These are phyloP conservation scores for Porites divaricata DNA, from an alignment of 92 coral and sea anemone species.

Conservation along the genomic window DNA sequence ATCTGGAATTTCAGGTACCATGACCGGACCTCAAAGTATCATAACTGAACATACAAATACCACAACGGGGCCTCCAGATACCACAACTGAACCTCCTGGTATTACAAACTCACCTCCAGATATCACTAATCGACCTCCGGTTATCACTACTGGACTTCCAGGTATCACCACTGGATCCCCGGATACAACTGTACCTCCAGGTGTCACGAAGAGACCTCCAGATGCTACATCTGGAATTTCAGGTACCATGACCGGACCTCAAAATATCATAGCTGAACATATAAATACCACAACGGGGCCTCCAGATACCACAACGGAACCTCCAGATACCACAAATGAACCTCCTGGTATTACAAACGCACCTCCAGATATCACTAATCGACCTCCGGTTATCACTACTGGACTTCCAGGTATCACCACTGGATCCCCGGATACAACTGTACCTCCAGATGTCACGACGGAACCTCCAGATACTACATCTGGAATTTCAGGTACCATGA, in stretches of 20 bases:
- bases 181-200: background rate
- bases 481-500: too few species aligned
- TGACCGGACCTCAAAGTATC: background rate
- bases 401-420: too few species aligned
- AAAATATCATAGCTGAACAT: background rate
- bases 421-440: too few species aligned
- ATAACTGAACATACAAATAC: background rate
- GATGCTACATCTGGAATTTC: background rate
- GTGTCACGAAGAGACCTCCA: background rate
- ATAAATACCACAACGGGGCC: background rate
- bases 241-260: constrained; percentile 10
- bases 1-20: background rate
- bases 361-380: too few species aligned
- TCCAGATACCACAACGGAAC: too few species aligned
- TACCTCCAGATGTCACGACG: too few species aligned
- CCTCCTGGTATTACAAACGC: too few species aligned
- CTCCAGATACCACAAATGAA: background rate
- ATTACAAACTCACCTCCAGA: background rate
- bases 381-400: too few species aligned
- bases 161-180: background rate
- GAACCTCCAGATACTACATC: too few species aligned
- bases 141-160: background rate
- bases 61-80: background rate
- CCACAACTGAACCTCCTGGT: too few species aligned
- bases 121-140: background rate